phyloP scores from a whole-genome alignment of 2,888 invertebrate genomes.

The Tipula helvola region DNA sequence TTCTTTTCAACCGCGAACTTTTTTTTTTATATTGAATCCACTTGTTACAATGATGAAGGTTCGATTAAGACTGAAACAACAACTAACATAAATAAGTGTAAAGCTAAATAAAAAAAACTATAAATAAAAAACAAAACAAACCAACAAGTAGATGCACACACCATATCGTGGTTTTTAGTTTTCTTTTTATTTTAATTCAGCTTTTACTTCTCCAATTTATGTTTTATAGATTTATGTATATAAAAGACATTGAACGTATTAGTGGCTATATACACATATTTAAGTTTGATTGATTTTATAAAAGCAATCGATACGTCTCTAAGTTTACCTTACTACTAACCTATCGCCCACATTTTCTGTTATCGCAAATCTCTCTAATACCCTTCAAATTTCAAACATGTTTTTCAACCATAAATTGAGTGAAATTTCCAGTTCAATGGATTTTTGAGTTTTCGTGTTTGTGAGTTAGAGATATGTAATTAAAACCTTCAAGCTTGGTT shows the following conservation, averaged over 20 bases:
- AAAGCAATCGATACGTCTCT: neutral
- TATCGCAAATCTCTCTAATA: neutral
- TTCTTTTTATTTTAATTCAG: neutral
- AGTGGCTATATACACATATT: neutral
- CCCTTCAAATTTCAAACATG: neutral
- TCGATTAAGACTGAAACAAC: neutral
- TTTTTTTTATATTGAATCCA: neutral
- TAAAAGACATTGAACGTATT: neutral
- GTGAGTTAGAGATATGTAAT: neutral
- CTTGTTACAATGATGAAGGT: conserved; percentile 8
- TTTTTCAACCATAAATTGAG: neutral
- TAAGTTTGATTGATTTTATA: neutral
- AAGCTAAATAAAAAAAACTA: neutral
- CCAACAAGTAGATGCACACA: conserved; percentile 4
- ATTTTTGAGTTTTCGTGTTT: neutral
- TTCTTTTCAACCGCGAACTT: neutral
- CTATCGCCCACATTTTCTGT: neutral
- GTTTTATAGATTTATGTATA: neutral
- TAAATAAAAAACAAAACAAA: neutral
- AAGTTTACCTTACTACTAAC: neutral
- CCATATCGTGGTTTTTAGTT: neutral
- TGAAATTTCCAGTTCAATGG: neutral
- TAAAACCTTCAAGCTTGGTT: neutral
- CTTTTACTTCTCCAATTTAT: neutral
- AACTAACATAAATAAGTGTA: neutral